phyloP scores from a whole-genome alignment of 2,113 vertebrate genomes.

The Ctenomys sociabilis region DNA sequence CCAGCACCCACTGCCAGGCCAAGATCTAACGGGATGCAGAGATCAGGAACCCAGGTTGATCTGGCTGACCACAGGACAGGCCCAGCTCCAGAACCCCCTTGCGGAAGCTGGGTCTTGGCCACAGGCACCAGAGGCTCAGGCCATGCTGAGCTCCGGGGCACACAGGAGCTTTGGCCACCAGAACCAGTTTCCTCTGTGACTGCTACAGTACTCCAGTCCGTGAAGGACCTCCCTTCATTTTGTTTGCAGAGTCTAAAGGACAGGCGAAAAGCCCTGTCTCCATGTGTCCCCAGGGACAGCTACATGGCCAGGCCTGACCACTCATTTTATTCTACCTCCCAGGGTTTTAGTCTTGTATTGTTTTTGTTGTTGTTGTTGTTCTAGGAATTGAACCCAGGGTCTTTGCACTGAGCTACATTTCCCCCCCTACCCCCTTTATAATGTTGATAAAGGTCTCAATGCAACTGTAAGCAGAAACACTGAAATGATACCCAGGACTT shows the following conservation, averaged over 20 bases:
- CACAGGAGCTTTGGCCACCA: not conserved
- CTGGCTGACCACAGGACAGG: accelerated
- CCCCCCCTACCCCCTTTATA: not conserved
- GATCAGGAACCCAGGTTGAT: not conserved
- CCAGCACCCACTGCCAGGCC: not conserved
- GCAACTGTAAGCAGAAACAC: too few relatives aligned
- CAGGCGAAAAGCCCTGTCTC: not conserved
- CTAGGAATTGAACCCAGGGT: not conserved
- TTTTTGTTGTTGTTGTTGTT: not conserved
- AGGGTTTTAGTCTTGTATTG: not conserved
- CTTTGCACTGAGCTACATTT: not conserved
- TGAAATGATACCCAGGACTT: too few relatives aligned
- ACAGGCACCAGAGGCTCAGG: not conserved
- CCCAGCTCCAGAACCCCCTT: not conserved
- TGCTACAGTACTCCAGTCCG: not conserved
- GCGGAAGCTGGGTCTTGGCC: not conserved
- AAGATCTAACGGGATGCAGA: constrained; percentile 52
- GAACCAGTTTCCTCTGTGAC: not conserved
- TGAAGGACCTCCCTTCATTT: not conserved
- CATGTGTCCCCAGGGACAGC: not conserved
- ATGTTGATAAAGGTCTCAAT: not conserved
- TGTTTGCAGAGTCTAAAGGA: not conserved
- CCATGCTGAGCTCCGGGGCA: not conserved
- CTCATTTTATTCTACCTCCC: not conserved
- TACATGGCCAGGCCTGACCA: not conserved